Evolutionary conservation across 2,113 vertebrate species (phyloP).

Genomic region (Numenius arquata): DNA sequence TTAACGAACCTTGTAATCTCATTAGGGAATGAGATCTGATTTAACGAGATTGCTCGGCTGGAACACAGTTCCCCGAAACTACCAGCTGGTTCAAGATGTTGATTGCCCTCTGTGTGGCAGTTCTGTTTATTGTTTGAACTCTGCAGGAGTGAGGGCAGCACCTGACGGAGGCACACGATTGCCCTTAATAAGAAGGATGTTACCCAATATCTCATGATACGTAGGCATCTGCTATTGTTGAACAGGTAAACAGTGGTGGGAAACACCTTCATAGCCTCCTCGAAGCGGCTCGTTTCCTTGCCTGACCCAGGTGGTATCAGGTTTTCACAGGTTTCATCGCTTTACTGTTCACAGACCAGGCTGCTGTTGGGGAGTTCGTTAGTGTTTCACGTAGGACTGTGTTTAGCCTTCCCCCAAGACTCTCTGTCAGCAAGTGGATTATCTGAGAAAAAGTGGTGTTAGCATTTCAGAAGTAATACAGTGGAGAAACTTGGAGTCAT

Average conservation of each 20-base stretch:
- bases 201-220: background rate
- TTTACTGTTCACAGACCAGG: background rate
- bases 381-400: background rate
- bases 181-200: background rate
- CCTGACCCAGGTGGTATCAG: background rate
- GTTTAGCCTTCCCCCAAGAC: background rate
- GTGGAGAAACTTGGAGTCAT: background rate
- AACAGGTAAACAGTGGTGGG: background rate
- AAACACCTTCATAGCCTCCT: background rate
- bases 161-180: background rate
- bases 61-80: background rate
- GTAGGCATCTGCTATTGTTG: background rate
- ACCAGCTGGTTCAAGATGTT: background rate
- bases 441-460: accelerated
- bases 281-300: background rate
- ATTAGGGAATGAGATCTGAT: background rate
- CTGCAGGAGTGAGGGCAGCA: background rate
- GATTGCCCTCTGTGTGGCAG: background rate
- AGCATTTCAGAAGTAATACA: background rate
- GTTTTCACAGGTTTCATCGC: background rate
- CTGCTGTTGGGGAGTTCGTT: background rate
- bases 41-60: constrained; percentile 9
- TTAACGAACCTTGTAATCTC: background rate
- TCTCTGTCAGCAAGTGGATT: background rate
- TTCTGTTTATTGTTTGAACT: background rate